Conservation (phyloP, 2,113 vertebrate species). For the Eurystomus gularis region DNA sequence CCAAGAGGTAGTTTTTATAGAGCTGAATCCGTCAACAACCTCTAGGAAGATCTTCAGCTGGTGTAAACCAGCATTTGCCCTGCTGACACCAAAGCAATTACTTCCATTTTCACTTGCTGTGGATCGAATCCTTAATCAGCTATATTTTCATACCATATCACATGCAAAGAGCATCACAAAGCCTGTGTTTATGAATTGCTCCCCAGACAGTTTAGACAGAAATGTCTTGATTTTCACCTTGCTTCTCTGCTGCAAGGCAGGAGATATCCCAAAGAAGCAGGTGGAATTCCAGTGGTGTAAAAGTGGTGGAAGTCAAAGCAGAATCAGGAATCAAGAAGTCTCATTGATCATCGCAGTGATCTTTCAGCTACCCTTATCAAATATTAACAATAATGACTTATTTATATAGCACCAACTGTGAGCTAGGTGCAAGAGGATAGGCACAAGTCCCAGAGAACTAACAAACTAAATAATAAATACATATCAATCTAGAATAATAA, state of each 20-base stretch:
- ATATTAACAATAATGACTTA: slow-evolving; percentile 64
- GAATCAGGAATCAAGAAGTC: background rate
- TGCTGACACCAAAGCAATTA: background rate
- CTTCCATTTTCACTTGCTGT: background rate
- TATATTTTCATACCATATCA: background rate
- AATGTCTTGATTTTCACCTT: background rate
- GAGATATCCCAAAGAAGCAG: background rate
- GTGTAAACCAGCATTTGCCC: background rate
- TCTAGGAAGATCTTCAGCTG: background rate
- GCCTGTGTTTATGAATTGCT: background rate
- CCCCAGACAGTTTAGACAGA: background rate
- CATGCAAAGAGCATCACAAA: background rate
- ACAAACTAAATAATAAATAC: slow-evolving; percentile 69
- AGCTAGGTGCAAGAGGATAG: slow-evolving; percentile 24
- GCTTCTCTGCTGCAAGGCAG: background rate
- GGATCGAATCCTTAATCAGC: background rate
- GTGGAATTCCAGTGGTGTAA: background rate
- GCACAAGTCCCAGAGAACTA: slow-evolving; percentile 17
- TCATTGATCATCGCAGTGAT: slow-evolving; percentile 41
- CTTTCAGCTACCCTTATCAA: slow-evolving; percentile 53
- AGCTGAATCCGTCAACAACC: background rate
- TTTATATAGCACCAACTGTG: slow-evolving; percentile 44
- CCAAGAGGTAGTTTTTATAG: background rate
- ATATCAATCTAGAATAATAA: slow-evolving; percentile 65
- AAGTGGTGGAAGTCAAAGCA: background rate